Conservation (phyloP, 1,140 invertebrate genomes). For the Anoplophora glabripennis region DNA sequence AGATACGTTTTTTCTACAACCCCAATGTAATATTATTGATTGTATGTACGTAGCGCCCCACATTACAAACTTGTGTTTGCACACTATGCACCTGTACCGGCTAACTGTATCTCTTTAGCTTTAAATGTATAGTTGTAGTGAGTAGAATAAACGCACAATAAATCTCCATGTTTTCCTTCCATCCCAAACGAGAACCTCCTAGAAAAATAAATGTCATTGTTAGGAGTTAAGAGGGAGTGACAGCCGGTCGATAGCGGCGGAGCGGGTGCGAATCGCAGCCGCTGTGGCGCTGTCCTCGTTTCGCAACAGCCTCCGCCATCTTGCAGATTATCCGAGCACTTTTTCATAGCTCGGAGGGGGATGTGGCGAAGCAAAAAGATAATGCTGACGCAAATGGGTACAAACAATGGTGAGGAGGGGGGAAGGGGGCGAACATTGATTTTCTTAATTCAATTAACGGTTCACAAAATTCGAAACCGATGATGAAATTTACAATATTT, state of each 20-base stretch:
- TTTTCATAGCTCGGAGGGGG: background rate
- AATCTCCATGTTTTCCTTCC: background rate
- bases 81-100: background rate
- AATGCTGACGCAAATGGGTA: background rate
- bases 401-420: background rate
- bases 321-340: conserved; percentile 8
- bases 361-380: background rate
- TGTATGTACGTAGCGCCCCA: background rate
- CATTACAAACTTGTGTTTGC: background rate
- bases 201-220: conserved; percentile 14
- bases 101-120: conserved; percentile 7
- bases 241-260: conserved; percentile 10
- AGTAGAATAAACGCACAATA: conserved; percentile 15
- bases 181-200: background rate
- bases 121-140: conserved; percentile 27
- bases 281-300: background rate
- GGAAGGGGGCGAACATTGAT: conserved; percentile 12
- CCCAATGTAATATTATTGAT: conserved; percentile 2
- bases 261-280: background rate
- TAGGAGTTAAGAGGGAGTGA: conserved; percentile 15
- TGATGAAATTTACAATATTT: background rate
- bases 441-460: background rate
- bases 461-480: background rate
- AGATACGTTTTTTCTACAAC: background rate
- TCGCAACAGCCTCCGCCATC: conserved; percentile 14